A percentile compares a stretch with the other conserved stretches of the same genome.
phyloP scores from a whole-genome alignment of 1,140 invertebrate species.

The Cryptotermes secundus region DNA sequence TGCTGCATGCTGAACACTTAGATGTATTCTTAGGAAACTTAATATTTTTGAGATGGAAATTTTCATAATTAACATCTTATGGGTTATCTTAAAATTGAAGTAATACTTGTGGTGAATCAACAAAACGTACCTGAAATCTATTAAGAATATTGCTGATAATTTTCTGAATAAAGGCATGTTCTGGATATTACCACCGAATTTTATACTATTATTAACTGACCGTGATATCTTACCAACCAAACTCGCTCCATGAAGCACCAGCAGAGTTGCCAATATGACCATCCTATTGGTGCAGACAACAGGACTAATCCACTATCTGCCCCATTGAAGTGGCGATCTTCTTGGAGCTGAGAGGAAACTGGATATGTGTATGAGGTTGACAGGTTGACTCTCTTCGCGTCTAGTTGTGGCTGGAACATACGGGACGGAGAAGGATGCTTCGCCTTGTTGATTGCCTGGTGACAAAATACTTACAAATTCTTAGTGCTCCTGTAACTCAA shows the following conservation, averaged over 20 bases:
- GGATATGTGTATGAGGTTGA: neutral
- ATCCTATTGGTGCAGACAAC: conserved; percentile 21
- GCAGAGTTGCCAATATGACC: conserved; percentile 30
- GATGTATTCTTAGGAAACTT: no score
- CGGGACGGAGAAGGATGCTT: neutral
- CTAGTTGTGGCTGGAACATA: neutral
- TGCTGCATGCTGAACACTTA: no score
- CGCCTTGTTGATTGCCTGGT: neutral
- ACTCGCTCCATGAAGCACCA: conserved; percentile 23
- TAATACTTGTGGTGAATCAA: no score
- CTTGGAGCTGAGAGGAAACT: neutral
- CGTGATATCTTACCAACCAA: conserved; percentile 12
- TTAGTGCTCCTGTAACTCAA: neutral
- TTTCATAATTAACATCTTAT: no score
- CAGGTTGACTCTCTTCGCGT: neutral
- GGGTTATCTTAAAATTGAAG: no score
- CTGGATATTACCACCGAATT: no score
- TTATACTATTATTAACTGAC: no score
- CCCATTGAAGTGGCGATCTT: conserved; percentile 1
- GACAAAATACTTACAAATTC: neutral
- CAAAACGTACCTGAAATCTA: no score
- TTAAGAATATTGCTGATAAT: no score
- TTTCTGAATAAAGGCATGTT: no score
- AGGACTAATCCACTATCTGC: neutral
- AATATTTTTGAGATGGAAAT: no score